These are phyloP conservation scores for Stegostoma tigrinum DNA, from an alignment of 2,113 vertebrate species.

Conservation along the genomic window DNA sequence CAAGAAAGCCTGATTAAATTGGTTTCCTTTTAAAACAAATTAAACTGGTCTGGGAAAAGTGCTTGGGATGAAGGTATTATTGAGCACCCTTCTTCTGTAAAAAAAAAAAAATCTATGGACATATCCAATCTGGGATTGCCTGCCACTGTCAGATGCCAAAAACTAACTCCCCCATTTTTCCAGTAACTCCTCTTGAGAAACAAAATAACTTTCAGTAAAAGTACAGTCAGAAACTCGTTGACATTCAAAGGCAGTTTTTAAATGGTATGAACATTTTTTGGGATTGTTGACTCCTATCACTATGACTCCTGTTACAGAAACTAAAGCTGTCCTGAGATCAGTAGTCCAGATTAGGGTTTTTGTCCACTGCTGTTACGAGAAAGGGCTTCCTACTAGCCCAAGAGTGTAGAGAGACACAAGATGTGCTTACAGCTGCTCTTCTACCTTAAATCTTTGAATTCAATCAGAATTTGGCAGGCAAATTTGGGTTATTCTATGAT, in stretches of 20 bases:
- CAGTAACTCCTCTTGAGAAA: neutral
- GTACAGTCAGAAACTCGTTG: neutral
- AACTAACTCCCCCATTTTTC: neutral
- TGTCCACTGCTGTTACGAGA: neutral
- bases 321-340: neutral
- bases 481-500: neutral
- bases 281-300: neutral
- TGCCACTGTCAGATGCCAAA: neutral
- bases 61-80: neutral
- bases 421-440: neutral
- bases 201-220: neutral
- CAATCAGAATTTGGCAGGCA: neutral
- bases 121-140: neutral
- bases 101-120: too few species aligned
- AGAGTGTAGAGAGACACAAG: neutral
- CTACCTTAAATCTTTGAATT: neutral
- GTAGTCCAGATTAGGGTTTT: neutral
- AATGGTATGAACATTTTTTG: neutral
- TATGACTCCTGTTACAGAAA: neutral
- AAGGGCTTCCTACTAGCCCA: neutral
- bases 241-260: neutral
- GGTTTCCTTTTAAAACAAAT: too few species aligned
- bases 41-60: too few species aligned
- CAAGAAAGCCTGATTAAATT: too few species aligned
- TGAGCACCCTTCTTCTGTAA: neutral